Percentiles rank a stretch among this genome's conserved stretches.
These are phyloP conservation scores for Zoroaster sp. DNA, from an alignment of 53 echinoderm and acorn worm genomes.

Conservation along the genomic window DNA sequence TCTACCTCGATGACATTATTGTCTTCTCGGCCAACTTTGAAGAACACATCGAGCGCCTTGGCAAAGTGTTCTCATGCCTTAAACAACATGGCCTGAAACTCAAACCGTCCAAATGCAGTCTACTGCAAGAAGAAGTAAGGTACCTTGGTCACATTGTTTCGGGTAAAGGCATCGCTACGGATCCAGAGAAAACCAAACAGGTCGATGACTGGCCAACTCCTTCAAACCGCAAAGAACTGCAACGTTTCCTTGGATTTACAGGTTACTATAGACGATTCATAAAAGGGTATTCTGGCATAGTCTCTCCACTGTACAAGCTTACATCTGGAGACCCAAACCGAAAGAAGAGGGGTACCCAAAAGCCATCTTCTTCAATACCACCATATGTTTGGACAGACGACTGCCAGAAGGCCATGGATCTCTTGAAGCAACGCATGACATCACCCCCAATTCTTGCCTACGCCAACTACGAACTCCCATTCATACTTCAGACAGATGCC, in stretches of 20 bases:
- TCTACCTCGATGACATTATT: constrained; percentile 45
- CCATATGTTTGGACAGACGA: constrained; percentile 38
- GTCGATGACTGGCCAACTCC: neutral
- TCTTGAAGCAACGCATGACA: neutral
- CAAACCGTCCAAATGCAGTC: constrained; percentile 44
- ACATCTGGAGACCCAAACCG: neutral
- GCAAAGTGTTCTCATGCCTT: neutral
- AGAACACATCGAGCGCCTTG: constrained; percentile 22
- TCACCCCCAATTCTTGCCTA: constrained; percentile 29
- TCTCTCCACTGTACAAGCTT: neutral
- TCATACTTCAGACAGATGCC: constrained; percentile 20
- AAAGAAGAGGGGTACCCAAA: constrained; percentile 8
- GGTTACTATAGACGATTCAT: constrained; percentile 24
- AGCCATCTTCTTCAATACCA: too few species aligned
- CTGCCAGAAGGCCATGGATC: constrained; percentile 16
- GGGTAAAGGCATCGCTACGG: neutral
- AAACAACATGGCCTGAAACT: constrained; percentile 14
- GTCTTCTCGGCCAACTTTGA: constrained; percentile 34
- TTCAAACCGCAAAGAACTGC: too few species aligned
- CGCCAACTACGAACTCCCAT: constrained; percentile 1
- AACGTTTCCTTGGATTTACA: too few species aligned
- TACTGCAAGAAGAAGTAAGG: neutral
- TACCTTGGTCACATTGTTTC: constrained; percentile 23
- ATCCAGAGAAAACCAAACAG: constrained; percentile 7
- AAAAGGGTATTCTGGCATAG: neutral